phyloP scores from a whole-genome alignment of 2,888 invertebrate species.

The Pogonocherus hispidulus region DNA sequence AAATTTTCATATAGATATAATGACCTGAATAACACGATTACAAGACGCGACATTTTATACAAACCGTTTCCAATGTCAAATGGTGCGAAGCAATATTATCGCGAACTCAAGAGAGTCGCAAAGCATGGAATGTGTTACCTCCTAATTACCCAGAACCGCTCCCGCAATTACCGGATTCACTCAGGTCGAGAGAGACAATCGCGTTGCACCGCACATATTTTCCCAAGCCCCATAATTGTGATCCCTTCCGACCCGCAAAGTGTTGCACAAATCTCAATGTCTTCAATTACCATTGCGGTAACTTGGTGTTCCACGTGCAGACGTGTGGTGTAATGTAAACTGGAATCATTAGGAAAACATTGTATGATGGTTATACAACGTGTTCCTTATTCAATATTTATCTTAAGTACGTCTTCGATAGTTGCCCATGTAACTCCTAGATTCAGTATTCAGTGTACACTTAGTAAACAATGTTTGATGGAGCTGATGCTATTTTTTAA shows the following conservation, averaged over 20 bases:
- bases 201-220: conserved; percentile 7
- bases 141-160: conserved; percentile 20
- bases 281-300: too few species aligned
- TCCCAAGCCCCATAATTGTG: conserved; percentile 5
- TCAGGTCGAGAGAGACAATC: background rate
- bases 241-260: background rate
- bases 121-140: conserved; percentile 16
- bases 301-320: background rate
- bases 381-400: too few species aligned
- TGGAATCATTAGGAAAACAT: too few species aligned
- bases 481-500: too few species aligned
- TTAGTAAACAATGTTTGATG: too few species aligned
- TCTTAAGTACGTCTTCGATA: too few species aligned
- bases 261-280: background rate
- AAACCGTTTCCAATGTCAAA: background rate
- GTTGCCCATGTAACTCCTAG: too few species aligned
- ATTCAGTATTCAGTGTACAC: too few species aligned
- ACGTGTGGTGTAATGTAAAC: background rate
- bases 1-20: too few species aligned
- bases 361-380: too few species aligned
- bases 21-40: too few species aligned
- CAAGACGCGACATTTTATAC: background rate
- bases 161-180: conserved; percentile 14
- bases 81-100: background rate
- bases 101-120: background rate